Base-by-base conservation (phyloP, 2,888 invertebrate genomes). In the Xanthostigma xanthostigma region DNA sequence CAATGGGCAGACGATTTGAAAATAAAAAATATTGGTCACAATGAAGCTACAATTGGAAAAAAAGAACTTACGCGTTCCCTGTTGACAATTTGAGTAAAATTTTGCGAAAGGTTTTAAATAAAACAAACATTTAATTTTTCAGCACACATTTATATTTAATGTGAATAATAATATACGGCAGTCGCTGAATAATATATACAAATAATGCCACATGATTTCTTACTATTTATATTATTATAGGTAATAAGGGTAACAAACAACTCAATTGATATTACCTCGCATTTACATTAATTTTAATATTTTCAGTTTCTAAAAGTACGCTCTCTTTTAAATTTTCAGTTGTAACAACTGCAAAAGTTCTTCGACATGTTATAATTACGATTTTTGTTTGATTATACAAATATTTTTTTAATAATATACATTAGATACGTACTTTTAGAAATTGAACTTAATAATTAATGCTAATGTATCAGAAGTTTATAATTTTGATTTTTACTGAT, bases 181-280 rank as follows among this genome's bases (percentile, higher is more conserved):
- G 46, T 46, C 46, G 36, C 11, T 36, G 40, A 36, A 44, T 50
- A 46, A 59, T 60, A 57, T 64, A 60, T 62, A 58, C 60, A 62
- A 59, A 60, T 55, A 60, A 60, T 61, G 59, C 53, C 52, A 54
- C 53, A 51, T 36, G 37, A 38, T 36, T 42, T 48, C 42, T 40
- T 46, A 36, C 36, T 42, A 33, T 42, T 27, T 17, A 33, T 42
- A 14, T 41, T 27, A 9, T 41, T 41, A 27, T 34, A 14, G 27
- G 12, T 34, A 27, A 27, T 10, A 48, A 51, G 50, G 52, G 52
- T 53, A 56, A 55, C 54, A 53, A 54, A 54, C 53, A 57, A 54
- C 54, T 50, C 50, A 46, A 47, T 51, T 51, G 49, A 44, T 41
- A 12, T 41, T 41, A 13, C 17, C 10, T 8, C 35, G 11, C 11